phyloP scores from a whole-genome alignment of 2,797 vertebrate genomes.

The Cyclopterus lumpus region DNA sequence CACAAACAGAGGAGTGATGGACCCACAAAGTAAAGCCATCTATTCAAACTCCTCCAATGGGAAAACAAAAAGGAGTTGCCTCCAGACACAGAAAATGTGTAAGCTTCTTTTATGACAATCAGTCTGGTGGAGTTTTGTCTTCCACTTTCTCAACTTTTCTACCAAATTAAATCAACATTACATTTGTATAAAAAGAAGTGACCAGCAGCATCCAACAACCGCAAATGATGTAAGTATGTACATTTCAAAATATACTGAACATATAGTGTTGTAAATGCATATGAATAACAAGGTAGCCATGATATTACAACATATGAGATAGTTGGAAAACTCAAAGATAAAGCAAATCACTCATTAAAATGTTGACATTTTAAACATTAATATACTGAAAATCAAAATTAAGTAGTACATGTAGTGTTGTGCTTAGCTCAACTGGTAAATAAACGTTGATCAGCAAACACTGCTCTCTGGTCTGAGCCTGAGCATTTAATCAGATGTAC shows the following conservation, averaged over 20 bases:
- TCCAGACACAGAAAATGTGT: not conserved
- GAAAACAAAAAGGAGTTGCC: not conserved
- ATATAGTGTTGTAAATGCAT: not conserved
- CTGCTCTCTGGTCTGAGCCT: not conserved
- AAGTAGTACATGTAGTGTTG: not conserved
- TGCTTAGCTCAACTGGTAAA: not conserved
- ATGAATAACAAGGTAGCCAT: not conserved
- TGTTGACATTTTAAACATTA: not conserved
- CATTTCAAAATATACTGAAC: not conserved
- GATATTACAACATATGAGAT: not conserved
- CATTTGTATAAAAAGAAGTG: not conserved
- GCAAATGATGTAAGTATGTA: constrained; percentile 39
- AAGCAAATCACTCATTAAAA: not conserved
- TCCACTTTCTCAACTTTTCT: constrained; percentile 5
- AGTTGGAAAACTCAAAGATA: not conserved
- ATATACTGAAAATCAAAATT: not conserved
- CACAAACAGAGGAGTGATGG: constrained; percentile 63
- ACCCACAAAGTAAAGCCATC: not conserved
- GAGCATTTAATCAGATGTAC: not conserved
- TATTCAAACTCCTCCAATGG: not conserved
- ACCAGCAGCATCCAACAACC: constrained; percentile 3
- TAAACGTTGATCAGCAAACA: too few species aligned
- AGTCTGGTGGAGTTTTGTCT: not conserved
- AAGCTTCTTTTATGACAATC: not conserved
- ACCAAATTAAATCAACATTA: not conserved